Conservation (phyloP, 2,888 invertebrate species). For the Volucella bombylans region DNA sequence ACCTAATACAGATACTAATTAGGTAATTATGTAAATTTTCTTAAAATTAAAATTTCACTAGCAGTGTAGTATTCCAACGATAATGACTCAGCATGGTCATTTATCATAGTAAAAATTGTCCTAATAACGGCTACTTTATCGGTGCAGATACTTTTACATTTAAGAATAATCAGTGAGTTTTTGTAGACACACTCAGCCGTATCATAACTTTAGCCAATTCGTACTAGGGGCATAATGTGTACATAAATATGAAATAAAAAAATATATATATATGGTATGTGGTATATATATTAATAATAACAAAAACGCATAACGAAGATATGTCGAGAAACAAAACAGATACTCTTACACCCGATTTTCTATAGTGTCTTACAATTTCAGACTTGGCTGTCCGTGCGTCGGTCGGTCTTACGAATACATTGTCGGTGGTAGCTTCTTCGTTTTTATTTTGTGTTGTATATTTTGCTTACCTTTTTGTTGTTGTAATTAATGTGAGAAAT, state of each 20-base stretch:
- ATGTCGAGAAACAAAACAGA: neutral
- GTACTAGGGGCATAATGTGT: conserved; percentile 3
- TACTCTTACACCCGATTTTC: neutral
- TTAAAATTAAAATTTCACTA: conserved; percentile 3
- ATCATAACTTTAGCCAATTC: conserved; percentile 4
- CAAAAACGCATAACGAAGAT: no score
- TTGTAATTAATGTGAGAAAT: conserved; percentile 79
- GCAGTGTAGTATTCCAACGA: conserved; percentile 40
- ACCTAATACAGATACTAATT: conserved; percentile 61
- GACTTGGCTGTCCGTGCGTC: conserved; percentile 12
- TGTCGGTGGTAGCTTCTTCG: conserved; percentile 43
- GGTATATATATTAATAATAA: no score
- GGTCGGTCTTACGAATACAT: neutral
- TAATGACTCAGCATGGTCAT: conserved; percentile 70
- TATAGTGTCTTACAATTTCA: neutral
- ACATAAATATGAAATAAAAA: neutral
- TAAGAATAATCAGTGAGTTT: conserved; percentile 27
- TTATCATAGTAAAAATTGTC: conserved; percentile 72
- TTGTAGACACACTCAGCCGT: neutral
- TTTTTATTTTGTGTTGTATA: conserved; percentile 10
- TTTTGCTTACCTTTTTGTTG: conserved; percentile 53
- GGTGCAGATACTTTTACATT: conserved; percentile 58
- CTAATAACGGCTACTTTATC: conserved; percentile 33
- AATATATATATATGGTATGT: neutral
- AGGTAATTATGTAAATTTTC: conserved; percentile 66